Evolutionary conservation across 1,140 invertebrate genomes (phyloP).

Genomic region (Eulimnadia texana): DNA sequence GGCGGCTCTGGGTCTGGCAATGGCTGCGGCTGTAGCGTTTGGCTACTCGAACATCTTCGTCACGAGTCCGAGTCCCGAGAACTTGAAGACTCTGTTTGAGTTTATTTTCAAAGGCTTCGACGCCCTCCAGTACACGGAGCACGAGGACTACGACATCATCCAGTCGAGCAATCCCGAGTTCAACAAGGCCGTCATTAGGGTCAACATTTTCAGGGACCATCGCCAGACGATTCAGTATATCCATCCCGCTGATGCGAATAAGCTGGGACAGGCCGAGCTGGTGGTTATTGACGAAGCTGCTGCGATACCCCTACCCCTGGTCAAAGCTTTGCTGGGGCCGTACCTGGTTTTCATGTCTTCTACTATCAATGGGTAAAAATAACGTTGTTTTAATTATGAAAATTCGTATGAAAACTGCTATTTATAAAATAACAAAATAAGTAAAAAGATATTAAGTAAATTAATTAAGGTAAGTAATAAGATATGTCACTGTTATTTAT

Average conservation of each 20-base stretch:
- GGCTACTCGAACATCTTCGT: conserved; percentile 98
- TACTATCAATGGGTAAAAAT: conserved; percentile 72
- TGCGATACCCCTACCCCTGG: conserved; percentile 88
- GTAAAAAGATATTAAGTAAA: too few relatives aligned
- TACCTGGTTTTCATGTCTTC: conserved; percentile 93
- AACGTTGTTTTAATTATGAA: not conserved
- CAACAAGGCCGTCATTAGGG: conserved; percentile 87
- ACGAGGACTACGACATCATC: conserved; percentile 90
- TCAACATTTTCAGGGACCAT: conserved; percentile 79
- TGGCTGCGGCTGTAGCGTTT: conserved; percentile 67
- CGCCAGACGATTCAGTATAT: conserved; percentile 97
- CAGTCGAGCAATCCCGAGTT: conserved; percentile 92
- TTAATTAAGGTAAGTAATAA: too few relatives aligned
- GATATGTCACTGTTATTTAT: too few relatives aligned
- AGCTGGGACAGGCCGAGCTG: conserved; percentile 83
- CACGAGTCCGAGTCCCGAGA: conserved; percentile 94
- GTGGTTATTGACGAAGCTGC: conserved; percentile 97
- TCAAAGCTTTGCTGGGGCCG: conserved; percentile 78
- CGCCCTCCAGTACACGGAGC: conserved; percentile 87
- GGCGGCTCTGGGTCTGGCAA: conserved; percentile 86
- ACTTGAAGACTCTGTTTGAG: conserved; percentile 94
- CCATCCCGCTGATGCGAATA: conserved; percentile 74
- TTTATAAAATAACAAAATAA: too few relatives aligned
- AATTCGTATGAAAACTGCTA: too few relatives aligned
- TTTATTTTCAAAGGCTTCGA: conserved; percentile 96